Percentiles rank a stretch among this genome's conserved stretches.
Conservation (phyloP, 2,797 vertebrate genomes). For the Crenuchus spilurus region DNA sequence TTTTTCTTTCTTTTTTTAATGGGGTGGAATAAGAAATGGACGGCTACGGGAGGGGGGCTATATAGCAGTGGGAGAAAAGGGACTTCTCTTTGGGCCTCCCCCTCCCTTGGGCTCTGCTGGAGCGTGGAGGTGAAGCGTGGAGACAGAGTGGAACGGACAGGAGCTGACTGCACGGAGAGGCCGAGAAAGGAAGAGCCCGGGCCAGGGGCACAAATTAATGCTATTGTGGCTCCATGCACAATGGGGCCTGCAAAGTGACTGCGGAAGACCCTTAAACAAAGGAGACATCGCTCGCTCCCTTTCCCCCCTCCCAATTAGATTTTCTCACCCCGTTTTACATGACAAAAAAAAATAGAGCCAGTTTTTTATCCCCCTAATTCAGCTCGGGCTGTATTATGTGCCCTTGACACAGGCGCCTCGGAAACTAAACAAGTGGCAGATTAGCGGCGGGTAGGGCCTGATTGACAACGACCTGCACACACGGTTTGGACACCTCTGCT, state of each 20-base stretch:
- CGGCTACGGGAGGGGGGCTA: slow-evolving; percentile 21
- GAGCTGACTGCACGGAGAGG: slow-evolving; percentile 77
- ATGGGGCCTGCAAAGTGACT: slow-evolving; percentile 84
- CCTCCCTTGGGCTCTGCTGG: slow-evolving; percentile 63
- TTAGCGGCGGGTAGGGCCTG: slow-evolving; percentile 56
- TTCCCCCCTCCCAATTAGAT: slow-evolving; percentile 80
- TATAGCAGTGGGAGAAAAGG: slow-evolving; percentile 57
- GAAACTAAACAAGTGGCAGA: slow-evolving; percentile 68
- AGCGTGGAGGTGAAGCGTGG: slow-evolving; percentile 76
- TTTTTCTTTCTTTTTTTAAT: slow-evolving; percentile 60
- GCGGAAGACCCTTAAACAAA: slow-evolving; percentile 83
- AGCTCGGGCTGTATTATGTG: slow-evolving; percentile 60
- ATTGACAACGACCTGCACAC: slow-evolving; percentile 76
- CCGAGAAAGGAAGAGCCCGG: slow-evolving; percentile 76
- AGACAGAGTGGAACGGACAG: slow-evolving; percentile 87
- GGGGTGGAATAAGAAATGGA: slow-evolving; percentile 59
- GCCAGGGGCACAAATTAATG: slow-evolving; percentile 83
- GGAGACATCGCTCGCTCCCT: slow-evolving; percentile 67
- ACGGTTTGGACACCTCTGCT: slow-evolving; percentile 73
- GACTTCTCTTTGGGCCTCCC: slow-evolving; percentile 62
- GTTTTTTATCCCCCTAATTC: slow-evolving; percentile 78
- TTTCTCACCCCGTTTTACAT: slow-evolving; percentile 78
- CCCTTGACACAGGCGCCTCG: slow-evolving; percentile 60
- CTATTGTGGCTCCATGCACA: slow-evolving; percentile 84
- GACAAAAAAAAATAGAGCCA: slow-evolving; percentile 72